A percentile compares a stretch with the other conserved stretches of the same genome.
Conservation (phyloP, 2,888 invertebrate genomes). For the Drosophila anceps region DNA sequence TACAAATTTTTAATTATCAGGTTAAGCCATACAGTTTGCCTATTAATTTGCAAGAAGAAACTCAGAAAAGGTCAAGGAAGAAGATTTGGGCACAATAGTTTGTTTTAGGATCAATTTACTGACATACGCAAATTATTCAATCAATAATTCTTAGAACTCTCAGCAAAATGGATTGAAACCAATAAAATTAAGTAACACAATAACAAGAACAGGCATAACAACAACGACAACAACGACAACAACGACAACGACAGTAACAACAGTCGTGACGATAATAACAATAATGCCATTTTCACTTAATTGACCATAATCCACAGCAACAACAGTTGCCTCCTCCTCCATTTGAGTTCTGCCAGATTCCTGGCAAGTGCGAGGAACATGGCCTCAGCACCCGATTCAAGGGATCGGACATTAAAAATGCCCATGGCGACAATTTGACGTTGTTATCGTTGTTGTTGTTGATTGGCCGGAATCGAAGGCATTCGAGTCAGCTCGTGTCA, state of each 20-base stretch:
- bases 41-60: no score
- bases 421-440: constrained; percentile 68
- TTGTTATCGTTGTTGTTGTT: constrained; percentile 42
- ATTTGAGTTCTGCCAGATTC: constrained; percentile 38
- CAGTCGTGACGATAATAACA: constrained; percentile 59
- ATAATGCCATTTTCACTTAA: constrained; percentile 80
- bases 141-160: constrained; percentile 18
- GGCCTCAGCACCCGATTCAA: constrained; percentile 61
- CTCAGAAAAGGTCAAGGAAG: no score
- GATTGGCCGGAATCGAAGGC: constrained; percentile 27
- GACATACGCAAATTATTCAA: background rate
- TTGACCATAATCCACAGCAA: constrained; percentile 80
- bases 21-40: background rate
- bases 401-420: constrained; percentile 66
- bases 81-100: background rate
- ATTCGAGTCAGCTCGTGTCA: constrained; percentile 21
- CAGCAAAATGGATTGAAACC: constrained; percentile 35
- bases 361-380: constrained; percentile 32
- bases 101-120: background rate
- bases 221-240: constrained; percentile 30
- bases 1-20: background rate
- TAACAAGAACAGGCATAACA: constrained; percentile 30
- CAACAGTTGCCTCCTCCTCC: constrained; percentile 10
- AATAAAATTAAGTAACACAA: constrained; percentile 48
- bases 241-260: constrained; percentile 20